Percentiles rank a stretch among this genome's conserved stretches.
Conservation (phyloP, 2,797 vertebrate genomes). For the Sebastolobus alascanus region DNA sequence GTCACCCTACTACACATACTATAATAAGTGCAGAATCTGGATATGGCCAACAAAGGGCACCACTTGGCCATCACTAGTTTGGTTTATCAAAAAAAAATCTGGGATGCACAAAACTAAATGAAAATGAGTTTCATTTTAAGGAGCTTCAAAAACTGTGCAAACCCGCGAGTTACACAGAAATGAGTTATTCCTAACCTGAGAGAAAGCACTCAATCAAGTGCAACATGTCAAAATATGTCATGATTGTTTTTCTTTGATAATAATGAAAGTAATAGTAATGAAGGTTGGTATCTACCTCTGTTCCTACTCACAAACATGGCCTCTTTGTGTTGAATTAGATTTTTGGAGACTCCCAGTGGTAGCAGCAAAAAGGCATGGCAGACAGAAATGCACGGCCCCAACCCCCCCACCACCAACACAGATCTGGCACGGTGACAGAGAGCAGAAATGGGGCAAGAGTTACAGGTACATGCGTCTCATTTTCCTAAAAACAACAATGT, state of each 20-base stretch:
- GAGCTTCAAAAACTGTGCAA: background rate
- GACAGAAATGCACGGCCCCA: background rate
- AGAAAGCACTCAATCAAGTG: background rate
- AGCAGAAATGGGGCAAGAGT: background rate
- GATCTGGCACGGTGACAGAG: background rate
- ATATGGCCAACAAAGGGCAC: background rate
- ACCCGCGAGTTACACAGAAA: background rate
- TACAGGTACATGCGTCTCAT: background rate
- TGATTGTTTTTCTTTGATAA: slow-evolving; percentile 1
- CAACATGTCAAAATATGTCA: background rate
- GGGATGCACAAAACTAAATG: background rate
- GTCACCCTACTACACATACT: background rate
- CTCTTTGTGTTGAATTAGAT: background rate
- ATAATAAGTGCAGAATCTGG: background rate
- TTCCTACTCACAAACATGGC: background rate
- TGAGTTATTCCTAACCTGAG: background rate
- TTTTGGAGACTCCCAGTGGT: background rate
- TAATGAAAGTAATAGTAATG: background rate
- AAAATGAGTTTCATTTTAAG: background rate
- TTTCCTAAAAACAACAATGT: slow-evolving; percentile 7
- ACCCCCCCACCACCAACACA: background rate
- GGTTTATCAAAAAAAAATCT: background rate
- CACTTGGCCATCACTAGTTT: background rate
- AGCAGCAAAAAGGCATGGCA: background rate
- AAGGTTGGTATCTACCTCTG: background rate